A percentile compares a stretch with the other conserved stretches of the same genome.
phyloP scores from a whole-genome alignment of 2,797 vertebrate genomes.

The Esox masquinongy region DNA sequence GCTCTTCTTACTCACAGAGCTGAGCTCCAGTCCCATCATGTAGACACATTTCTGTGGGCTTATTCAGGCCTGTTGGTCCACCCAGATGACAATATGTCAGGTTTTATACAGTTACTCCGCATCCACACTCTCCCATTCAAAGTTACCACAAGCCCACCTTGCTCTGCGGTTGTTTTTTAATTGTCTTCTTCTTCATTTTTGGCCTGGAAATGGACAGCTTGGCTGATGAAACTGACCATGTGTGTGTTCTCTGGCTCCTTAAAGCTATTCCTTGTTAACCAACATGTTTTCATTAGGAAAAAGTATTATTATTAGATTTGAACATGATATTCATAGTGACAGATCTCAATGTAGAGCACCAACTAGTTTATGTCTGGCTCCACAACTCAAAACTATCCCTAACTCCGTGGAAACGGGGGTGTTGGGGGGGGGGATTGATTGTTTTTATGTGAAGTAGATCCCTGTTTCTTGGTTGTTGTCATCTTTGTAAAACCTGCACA shows the following conservation, averaged over 20 bases:
- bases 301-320: constrained; percentile 38
- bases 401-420: no score
- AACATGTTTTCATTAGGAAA: constrained; percentile 38
- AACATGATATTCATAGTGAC: constrained; percentile 38
- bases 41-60: neutral
- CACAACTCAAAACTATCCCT: neutral
- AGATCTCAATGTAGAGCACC: neutral
- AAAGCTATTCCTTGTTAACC: constrained; percentile 43
- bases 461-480: constrained; percentile 35
- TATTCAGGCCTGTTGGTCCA: neutral
- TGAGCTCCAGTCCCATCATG: neutral
- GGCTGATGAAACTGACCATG: constrained; percentile 22
- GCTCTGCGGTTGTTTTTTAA: constrained; percentile 12
- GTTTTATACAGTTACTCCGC: neutral
- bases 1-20: neutral
- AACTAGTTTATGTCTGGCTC: neutral
- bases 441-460: constrained; percentile 18
- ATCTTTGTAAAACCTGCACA: constrained; percentile 21
- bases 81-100: neutral
- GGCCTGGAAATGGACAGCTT: constrained; percentile 22
- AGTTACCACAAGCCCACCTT: constrained; percentile 23
- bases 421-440: no score
- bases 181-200: constrained; percentile 15
- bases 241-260: constrained; percentile 41
- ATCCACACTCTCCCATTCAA: neutral